Evolutionary conservation across 2,888 invertebrate species (phyloP).

Genomic region (Standfussiana lucernea): DNA sequence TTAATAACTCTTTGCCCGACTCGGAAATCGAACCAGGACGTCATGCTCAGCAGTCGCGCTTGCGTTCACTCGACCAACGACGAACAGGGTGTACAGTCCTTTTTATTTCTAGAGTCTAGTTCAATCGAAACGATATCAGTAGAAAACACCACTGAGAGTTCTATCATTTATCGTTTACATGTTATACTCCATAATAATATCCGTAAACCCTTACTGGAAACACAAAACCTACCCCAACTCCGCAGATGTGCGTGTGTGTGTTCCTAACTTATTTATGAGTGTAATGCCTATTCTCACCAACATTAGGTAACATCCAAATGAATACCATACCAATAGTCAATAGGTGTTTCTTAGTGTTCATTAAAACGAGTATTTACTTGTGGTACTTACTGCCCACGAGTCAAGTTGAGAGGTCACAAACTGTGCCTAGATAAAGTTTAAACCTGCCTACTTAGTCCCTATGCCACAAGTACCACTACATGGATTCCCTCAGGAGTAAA

Average conservation of each 20-base stretch:
- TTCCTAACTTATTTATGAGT: not conserved
- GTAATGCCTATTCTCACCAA: not conserved
- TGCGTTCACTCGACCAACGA: too few species aligned
- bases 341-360: too few species aligned
- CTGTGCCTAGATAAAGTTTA: not conserved
- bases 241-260: not conserved
- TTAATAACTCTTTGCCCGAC: too few species aligned
- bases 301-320: not conserved
- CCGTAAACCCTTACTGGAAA: not conserved
- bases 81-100: too few species aligned
- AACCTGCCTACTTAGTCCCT: not conserved
- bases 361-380: too few species aligned
- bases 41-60: too few species aligned
- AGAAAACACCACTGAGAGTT: not conserved
- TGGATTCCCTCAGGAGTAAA: conserved; percentile 10
- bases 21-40: too few species aligned
- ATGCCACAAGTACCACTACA: not conserved
- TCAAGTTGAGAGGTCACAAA: not conserved
- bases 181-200: not conserved
- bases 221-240: not conserved
- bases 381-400: not conserved
- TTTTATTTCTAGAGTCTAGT: not conserved
- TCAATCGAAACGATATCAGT: not conserved
- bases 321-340: too few species aligned
- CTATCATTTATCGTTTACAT: not conserved